Evolutionary conservation across 2,113 vertebrate genomes (phyloP).

Genomic region (Genyomyrus donnyi): DNA sequence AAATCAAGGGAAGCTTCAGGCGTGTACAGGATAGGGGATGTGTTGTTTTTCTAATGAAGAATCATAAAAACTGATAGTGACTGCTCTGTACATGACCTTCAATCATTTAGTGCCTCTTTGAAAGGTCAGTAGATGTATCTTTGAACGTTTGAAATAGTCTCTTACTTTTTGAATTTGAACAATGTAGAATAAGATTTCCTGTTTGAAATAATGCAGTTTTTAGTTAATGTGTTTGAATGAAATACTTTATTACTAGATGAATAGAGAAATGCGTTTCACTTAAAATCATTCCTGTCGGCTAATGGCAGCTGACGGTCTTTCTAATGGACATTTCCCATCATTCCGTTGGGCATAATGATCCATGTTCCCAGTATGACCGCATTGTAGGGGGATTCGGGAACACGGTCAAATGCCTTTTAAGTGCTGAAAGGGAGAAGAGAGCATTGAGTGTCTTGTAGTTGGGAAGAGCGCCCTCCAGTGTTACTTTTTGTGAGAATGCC

Average conservation of each 20-base stretch:
- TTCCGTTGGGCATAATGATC: neutral
- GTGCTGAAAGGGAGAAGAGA: neutral
- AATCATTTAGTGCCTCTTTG: neutral
- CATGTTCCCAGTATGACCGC: neutral
- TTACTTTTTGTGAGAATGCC: neutral
- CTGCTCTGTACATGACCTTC: neutral
- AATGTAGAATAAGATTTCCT: neutral
- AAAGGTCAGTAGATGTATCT: neutral
- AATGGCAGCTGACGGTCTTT: neutral
- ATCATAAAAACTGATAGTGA: neutral
- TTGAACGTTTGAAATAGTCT: neutral
- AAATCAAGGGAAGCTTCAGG: neutral
- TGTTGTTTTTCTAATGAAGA: neutral
- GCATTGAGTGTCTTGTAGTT: neutral
- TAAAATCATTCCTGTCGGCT: neutral
- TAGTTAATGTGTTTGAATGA: neutral
- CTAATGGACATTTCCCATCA: neutral
- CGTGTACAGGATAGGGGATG: neutral
- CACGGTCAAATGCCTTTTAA: neutral
- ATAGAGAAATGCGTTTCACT: neutral
- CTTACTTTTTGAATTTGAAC: neutral
- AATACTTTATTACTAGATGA: neutral
- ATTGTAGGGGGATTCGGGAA: neutral
- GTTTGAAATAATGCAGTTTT: neutral
- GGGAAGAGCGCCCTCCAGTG: neutral